phyloP scores from a whole-genome alignment of 2,113 vertebrate species.

The Cottus gobio region DNA sequence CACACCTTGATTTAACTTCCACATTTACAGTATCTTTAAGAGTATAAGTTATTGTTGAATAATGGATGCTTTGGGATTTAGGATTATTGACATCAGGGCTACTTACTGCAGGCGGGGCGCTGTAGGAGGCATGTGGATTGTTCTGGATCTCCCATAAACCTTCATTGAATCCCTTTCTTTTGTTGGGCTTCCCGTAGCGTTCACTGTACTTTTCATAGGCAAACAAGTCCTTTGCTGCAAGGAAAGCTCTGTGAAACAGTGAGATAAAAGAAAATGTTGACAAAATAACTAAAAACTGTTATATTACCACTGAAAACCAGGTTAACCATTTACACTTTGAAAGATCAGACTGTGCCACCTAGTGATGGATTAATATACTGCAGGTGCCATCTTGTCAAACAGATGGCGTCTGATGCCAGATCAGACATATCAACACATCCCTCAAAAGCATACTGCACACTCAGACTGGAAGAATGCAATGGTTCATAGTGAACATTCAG shows the following conservation, averaged over 20 bases:
- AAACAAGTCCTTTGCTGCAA: slow-evolving; percentile 97
- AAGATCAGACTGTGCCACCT: slow-evolving; percentile 56
- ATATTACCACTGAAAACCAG: not conserved
- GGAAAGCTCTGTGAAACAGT: slow-evolving; percentile 88
- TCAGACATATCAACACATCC: slow-evolving; percentile 45
- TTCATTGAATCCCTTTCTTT: slow-evolving; percentile 99
- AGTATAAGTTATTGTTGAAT: not conserved
- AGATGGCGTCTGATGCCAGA: slow-evolving; percentile 46
- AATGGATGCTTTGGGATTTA: not conserved
- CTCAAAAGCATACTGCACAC: slow-evolving; percentile 28
- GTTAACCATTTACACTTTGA: not conserved
- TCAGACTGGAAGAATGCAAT: not conserved
- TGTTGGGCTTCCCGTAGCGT: slow-evolving; percentile 97
- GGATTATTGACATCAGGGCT: not conserved
- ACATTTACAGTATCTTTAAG: not conserved
- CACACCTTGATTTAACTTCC: not conserved
- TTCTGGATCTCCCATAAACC: slow-evolving; percentile 99
- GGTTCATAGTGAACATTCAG: not conserved
- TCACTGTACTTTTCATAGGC: slow-evolving; percentile 94
- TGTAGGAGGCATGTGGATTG: slow-evolving; percentile 98
- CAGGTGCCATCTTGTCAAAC: slow-evolving; percentile 54
- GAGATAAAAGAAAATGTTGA: not conserved
- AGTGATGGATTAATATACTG: slow-evolving; percentile 45
- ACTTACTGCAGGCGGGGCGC: slow-evolving; percentile 90
- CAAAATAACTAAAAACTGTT: not conserved